phyloP scores from a whole-genome alignment of 2,888 invertebrate genomes.

The Morpho achilles region DNA sequence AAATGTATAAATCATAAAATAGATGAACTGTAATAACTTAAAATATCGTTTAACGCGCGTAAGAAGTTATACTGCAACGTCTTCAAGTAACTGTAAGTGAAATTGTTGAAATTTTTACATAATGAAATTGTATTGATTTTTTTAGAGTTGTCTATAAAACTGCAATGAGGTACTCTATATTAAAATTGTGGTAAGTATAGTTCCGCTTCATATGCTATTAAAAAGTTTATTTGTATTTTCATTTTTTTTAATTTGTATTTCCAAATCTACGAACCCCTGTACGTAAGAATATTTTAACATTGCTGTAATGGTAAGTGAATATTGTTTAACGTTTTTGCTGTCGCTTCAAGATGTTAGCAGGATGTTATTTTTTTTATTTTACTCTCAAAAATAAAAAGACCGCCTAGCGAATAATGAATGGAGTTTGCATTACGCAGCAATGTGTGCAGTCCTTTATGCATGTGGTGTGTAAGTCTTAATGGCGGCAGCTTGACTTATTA shows the following conservation, averaged over 20 bases:
- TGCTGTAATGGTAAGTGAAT: not conserved
- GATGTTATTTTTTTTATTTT: slow-evolving; percentile 65
- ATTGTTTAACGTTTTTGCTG: slow-evolving; percentile 36
- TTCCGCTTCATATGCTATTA: not conserved
- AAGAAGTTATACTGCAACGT: not conserved
- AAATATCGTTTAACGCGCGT: not conserved
- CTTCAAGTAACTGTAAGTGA: not conserved
- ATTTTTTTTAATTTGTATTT: too few species aligned
- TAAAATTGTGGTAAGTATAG: not conserved
- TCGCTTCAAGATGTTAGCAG: slow-evolving; percentile 46
- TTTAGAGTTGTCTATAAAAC: not conserved
- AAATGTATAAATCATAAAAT: not conserved
- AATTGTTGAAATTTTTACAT: not conserved
- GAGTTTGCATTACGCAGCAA: slow-evolving; percentile 32
- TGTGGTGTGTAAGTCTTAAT: slow-evolving; percentile 12
- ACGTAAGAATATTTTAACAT: too few species aligned
- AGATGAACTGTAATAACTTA: not conserved
- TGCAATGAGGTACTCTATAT: not conserved
- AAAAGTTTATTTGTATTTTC: too few species aligned
- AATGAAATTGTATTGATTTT: not conserved
- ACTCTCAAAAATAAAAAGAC: slow-evolving; percentile 58
- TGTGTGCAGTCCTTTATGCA: slow-evolving; percentile 15
- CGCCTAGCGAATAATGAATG: slow-evolving; percentile 53
- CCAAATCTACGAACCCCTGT: too few species aligned
- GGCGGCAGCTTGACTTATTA: slow-evolving; percentile 10